Evolutionary conservation across 2,797 vertebrate genomes (phyloP).

Genomic region (Meriones psammophilus): DNA sequence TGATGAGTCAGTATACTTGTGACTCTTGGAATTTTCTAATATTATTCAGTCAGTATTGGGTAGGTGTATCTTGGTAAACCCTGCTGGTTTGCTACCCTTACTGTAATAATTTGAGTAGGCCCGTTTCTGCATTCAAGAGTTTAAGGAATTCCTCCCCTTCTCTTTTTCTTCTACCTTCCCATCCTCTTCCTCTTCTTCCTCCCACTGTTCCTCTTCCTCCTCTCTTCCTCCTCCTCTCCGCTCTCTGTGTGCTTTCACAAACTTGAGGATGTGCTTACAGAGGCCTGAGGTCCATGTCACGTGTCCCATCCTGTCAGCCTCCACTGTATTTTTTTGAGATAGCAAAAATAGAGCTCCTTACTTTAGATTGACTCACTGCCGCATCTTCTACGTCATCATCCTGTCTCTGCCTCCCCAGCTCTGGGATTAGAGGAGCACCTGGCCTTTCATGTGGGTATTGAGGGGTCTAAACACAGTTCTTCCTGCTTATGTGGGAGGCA

Average conservation of each 20-base stretch:
- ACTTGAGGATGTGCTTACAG: background rate
- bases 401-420: background rate
- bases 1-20: background rate
- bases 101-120: background rate
- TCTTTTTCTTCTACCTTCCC: no score
- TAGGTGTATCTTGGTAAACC: slow-evolving; percentile 34
- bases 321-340: background rate
- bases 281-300: background rate
- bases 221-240: no score
- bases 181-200: accelerated
- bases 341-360: background rate
- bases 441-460: background rate
- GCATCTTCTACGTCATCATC: background rate
- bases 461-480: background rate
- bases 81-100: slow-evolving; percentile 32
- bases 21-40: slow-evolving; percentile 42
- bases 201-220: background rate
- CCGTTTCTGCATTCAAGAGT: slow-evolving; percentile 35
- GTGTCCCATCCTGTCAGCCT: background rate
- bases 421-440: background rate
- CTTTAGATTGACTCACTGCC: background rate
- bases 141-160: background rate
- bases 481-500: no score
- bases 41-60: background rate
- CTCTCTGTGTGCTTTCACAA: background rate